Conservation (phyloP, 2,797 vertebrate genomes). For the Rhyacichthys aspro region DNA sequence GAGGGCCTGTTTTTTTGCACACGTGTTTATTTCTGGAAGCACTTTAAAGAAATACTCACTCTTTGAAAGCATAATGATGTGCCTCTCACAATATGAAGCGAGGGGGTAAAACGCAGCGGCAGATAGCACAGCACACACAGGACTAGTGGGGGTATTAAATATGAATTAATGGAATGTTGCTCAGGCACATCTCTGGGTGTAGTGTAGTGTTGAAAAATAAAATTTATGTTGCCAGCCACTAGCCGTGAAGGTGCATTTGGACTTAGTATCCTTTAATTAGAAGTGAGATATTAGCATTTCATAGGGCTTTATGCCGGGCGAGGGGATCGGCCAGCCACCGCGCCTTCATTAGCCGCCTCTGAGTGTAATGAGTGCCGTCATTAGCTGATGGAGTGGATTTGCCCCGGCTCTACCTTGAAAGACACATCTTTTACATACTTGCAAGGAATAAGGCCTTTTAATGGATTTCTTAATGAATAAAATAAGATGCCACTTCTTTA, state of each 20-base stretch:
- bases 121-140: slow-evolving; percentile 47
- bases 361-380: slow-evolving; percentile 99
- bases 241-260: slow-evolving; percentile 89
- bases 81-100: slow-evolving; percentile 52
- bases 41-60: slow-evolving; percentile 34
- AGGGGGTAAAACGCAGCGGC: slow-evolving; percentile 40
- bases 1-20: slow-evolving; percentile 34
- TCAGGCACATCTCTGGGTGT: slow-evolving; percentile 73
- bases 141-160: slow-evolving; percentile 75
- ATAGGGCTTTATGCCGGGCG: slow-evolving; percentile 95
- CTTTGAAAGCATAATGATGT: slow-evolving; percentile 59
- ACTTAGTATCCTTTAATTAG: slow-evolving; percentile 99
- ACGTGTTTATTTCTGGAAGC: slow-evolving; percentile 52
- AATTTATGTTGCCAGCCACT: slow-evolving; percentile 81
- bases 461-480: slow-evolving; percentile 98
- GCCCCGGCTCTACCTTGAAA: slow-evolving; percentile 97
- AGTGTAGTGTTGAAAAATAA: slow-evolving; percentile 77
- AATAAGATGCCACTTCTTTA: slow-evolving; percentile 95
- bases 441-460: slow-evolving; percentile 92
- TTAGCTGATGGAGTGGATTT: slow-evolving; percentile 99
- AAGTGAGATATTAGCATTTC: slow-evolving; percentile 99
- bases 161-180: slow-evolving; percentile 82
- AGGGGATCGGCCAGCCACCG: slow-evolving; percentile 91
- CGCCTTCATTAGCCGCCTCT: slow-evolving; percentile 97
- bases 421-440: slow-evolving; percentile 96